Evolutionary conservation across 2,888 invertebrate species (phyloP).

Genomic region (Amiota minor): DNA sequence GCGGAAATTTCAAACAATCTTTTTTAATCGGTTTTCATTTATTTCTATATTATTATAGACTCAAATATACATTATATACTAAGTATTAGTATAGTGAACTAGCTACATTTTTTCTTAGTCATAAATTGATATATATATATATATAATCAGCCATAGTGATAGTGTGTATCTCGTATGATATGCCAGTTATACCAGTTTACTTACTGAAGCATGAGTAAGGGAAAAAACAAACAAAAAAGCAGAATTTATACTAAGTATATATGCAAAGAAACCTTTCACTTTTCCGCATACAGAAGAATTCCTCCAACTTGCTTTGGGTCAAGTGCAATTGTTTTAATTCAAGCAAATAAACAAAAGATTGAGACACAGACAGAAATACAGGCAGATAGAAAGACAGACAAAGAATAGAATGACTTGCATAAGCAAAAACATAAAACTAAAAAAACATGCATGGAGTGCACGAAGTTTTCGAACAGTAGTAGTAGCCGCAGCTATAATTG

Average conservation of each 20-base stretch:
- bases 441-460: slow-evolving; percentile 14
- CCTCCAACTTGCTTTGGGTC: slow-evolving; percentile 31
- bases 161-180: too few relatives aligned
- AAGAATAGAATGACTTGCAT: neutral
- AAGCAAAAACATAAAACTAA: slow-evolving; percentile 2
- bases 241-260: neutral
- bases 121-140: too few relatives aligned
- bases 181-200: too few relatives aligned
- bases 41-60: too few relatives aligned
- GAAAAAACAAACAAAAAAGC: neutral
- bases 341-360: neutral
- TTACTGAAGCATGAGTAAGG: too few relatives aligned
- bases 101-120: too few relatives aligned
- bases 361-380: neutral
- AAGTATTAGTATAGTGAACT: too few relatives aligned
- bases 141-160: too few relatives aligned
- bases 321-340: slow-evolving; percentile 33
- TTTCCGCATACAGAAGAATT: slow-evolving; percentile 17
- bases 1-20: too few relatives aligned
- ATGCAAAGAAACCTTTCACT: slow-evolving; percentile 26
- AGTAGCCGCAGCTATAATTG: slow-evolving; percentile 12
- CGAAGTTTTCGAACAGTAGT: slow-evolving; percentile 4
- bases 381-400: neutral
- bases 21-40: too few relatives aligned
- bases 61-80: too few relatives aligned